These are phyloP conservation scores for Seira sanloemensis DNA, from an alignment of 2,888 invertebrate genomes.

Conservation along the genomic window DNA sequence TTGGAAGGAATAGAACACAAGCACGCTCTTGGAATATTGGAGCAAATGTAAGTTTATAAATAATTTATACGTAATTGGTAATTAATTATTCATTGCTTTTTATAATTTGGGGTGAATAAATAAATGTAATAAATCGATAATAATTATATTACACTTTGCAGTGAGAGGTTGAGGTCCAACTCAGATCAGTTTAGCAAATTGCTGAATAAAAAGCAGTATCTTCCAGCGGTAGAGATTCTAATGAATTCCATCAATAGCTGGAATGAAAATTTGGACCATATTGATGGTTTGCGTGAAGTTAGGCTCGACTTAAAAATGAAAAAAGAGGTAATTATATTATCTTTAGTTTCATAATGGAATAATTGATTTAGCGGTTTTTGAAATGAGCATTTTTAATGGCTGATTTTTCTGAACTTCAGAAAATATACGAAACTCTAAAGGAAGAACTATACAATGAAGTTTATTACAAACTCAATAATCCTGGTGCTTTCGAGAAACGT, in stretches of 20 bases:
- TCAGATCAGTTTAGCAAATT: slow-evolving; percentile 82
- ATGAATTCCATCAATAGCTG: slow-evolving; percentile 83
- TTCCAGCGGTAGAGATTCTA: slow-evolving; percentile 89
- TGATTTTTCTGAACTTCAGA: slow-evolving; percentile 77
- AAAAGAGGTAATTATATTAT: slow-evolving; percentile 81
- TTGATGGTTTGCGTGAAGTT: slow-evolving; percentile 89
- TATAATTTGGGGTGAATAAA: too few species aligned
- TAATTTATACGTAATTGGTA: too few species aligned
- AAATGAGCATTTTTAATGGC: too few species aligned
- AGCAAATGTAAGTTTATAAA: slow-evolving; percentile 89
- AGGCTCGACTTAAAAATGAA: slow-evolving; percentile 84
- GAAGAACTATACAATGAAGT: slow-evolving; percentile 85
- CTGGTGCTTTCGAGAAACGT: slow-evolving; percentile 78
- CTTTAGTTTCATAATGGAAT: too few species aligned
- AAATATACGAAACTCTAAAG: slow-evolving; percentile 82
- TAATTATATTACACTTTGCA: slow-evolving; percentile 75
- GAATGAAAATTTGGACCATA: slow-evolving; percentile 85
- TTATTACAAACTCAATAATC: slow-evolving; percentile 81
- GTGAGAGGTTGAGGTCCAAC: slow-evolving; percentile 86
- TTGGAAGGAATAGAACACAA: slow-evolving; percentile 97
- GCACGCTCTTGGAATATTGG: slow-evolving; percentile 89
- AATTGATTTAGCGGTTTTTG: too few species aligned
- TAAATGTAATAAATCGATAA: neutral
- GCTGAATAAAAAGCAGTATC: slow-evolving; percentile 85
- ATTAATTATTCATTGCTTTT: too few species aligned